Evolutionary conservation across 1,140 invertebrate genomes (phyloP).

Genomic region (Holotrichia oblita): DNA sequence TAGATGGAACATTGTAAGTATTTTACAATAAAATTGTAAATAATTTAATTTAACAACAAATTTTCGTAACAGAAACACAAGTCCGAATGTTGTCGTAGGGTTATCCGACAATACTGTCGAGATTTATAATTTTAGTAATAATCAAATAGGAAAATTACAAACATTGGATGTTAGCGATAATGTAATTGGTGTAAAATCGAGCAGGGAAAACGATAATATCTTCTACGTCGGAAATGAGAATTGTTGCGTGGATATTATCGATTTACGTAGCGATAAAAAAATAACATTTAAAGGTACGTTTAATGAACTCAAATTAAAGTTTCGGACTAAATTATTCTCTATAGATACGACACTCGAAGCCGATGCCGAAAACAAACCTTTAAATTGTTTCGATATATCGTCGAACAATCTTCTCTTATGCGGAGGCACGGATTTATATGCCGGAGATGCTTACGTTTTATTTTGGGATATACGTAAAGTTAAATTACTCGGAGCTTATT

Average conservation of each 20-base stretch:
- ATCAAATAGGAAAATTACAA: slow-evolving; percentile 41
- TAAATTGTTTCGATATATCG: slow-evolving; percentile 81
- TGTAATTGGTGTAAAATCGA: slow-evolving; percentile 70
- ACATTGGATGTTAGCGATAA: slow-evolving; percentile 51
- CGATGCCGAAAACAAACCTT: slow-evolving; percentile 63
- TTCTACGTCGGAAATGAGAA: slow-evolving; percentile 69
- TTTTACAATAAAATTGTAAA: neutral
- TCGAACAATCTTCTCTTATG: slow-evolving; percentile 76
- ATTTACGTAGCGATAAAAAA: slow-evolving; percentile 66
- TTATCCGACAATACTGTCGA: slow-evolving; percentile 49
- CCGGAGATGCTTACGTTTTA: slow-evolving; percentile 77
- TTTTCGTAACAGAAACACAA: neutral
- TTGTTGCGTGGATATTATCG: slow-evolving; percentile 71
- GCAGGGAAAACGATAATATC: slow-evolving; percentile 67
- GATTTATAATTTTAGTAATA: slow-evolving; percentile 51
- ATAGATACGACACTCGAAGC: slow-evolving; percentile 54
- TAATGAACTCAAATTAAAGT: neutral
- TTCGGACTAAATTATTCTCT: slow-evolving; percentile 29
- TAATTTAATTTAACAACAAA: neutral
- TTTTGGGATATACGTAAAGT: slow-evolving; percentile 83
- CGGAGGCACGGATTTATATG: slow-evolving; percentile 78
- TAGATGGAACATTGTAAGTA: slow-evolving; percentile 20
- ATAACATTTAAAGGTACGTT: slow-evolving; percentile 48
- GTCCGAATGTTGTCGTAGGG: slow-evolving; percentile 47
- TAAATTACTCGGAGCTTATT: slow-evolving; percentile 82